Evolutionary conservation across 2,888 invertebrate genomes (phyloP), one percentile per base, ranked within the genome.

Genomic region (Phalangium opilio): DNA sequence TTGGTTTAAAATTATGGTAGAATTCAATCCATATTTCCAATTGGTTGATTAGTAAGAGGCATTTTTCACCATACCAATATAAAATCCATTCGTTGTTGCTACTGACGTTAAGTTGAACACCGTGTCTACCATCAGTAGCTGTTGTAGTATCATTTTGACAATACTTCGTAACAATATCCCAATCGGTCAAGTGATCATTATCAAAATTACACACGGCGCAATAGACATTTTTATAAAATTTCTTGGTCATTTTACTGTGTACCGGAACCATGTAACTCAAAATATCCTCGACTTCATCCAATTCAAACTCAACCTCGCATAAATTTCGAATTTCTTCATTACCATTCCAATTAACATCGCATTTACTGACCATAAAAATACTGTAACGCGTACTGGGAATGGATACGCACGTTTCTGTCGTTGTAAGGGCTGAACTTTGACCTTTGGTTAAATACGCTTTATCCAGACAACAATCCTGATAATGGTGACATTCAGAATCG

Each of bases 201-300:
- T 50, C 50, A 8, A 32, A 11, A 19, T 52, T 52, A 20, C 52
- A 52, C n/a, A 50, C 15, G 14, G 52, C 52, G 42, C 52, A 52
- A 21, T 41, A 52, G n/a, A 52, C 35, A 34, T 52, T 52, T 33
- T 48, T 44, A 32, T 50, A 52, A 15, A 50, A 45, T 4, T 33
- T 32, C 3, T 21, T 20, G 2, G 38, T 41, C 5, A 8, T 10
- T 14, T 40, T 39, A 17, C 46, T 44, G 5, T 41, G 18, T 4
- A 52, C 52, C 7, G 52, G 50, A 19, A 52, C 27, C 17, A 45
- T 43, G 15, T 52, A 41, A 18, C 41, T 43, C n/a, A 27, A 46
- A 1, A 18, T 5, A 17, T 41, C 3, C 1, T 20, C 27, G 7
- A 10, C 3, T 2, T 32, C 10, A 12, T 48, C 11, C 17, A 45